A percentile compares a stretch with the other conserved stretches of the same genome.
Evolutionary conservation across 2,113 vertebrate genomes (phyloP).

Genomic region (Trichechus manatus): DNA sequence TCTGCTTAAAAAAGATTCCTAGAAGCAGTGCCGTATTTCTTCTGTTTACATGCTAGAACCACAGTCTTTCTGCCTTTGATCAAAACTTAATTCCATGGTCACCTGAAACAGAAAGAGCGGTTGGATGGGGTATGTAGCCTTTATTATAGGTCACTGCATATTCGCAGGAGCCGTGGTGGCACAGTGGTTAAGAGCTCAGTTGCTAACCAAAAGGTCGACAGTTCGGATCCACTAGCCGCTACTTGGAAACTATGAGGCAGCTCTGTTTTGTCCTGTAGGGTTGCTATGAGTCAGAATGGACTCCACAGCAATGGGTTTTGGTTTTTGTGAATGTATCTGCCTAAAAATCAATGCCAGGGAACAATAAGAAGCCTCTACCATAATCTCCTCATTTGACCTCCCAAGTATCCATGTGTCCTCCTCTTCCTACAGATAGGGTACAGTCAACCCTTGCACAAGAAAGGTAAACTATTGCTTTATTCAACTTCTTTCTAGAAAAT

Average conservation of each 20-base stretch:
- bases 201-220: too few species aligned
- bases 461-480: neutral
- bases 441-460: neutral
- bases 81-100: neutral
- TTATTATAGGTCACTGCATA: neutral
- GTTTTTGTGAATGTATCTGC: too few species aligned
- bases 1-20: neutral
- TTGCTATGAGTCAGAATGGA: too few species aligned
- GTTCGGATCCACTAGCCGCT: too few species aligned
- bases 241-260: too few species aligned
- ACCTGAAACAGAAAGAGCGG: neutral
- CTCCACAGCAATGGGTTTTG: too few species aligned
- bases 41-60: neutral
- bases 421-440: neutral
- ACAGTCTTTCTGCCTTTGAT: neutral
- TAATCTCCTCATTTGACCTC: neutral
- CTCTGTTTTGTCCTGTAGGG: too few species aligned
- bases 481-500: neutral
- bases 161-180: too few species aligned
- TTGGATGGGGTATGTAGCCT: rapidly evolving
- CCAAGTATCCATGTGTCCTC: neutral
- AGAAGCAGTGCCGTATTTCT: neutral
- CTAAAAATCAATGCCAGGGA: neutral
- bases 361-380: neutral
- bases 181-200: too few species aligned